Evolutionary conservation across 2,888 invertebrate genomes (phyloP), one percentile per base, ranked within the genome.

Genomic region (Hypercompe scribonia): DNA sequence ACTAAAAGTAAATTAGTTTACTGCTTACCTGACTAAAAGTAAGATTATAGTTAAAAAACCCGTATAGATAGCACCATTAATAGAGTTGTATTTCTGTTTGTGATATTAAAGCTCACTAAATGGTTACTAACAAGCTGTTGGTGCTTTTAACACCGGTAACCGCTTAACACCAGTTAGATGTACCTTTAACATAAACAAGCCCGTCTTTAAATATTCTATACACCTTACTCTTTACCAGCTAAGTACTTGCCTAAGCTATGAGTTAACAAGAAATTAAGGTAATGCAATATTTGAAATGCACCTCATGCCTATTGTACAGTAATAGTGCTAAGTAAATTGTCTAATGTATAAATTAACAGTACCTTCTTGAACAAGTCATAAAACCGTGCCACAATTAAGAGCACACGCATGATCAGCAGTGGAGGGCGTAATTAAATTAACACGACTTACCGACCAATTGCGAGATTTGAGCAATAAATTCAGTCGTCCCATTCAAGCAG

Each of bases 401-500:
- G 84, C 75, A 84, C 85, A 82, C 80, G 86, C 86, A 74, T 83
- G 87, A 89, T 88, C 84, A 83, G 84, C 79, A 71, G 79, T 80
- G 80, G 88, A 81, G 83, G 77, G 77, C 85, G 82, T 93, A 89
- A 94, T 94, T 93, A 88, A 93, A 94, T 95, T 93, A 94, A 92
- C 93, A 90, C 91, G 89, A 90, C 89, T 94, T 92, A 91, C 84
- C 88, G 87, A 88, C 90, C 91, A 94, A 91, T 94, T 94, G 93
- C 86, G 90, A 91, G 94, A 95, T 94, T 94, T 91, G 92, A 90
- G 92, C 90, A 82, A 89, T 91, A 89, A 91, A 92, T 89, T 90
- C 81, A 81, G 84, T 85, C 63, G 54, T 42, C 31, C 7, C 72
- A 91, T 89, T 90, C 80, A 82, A 85, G 86, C 91, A 91, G 90